phyloP scores from a whole-genome alignment of 1,140 invertebrate genomes.

The Trachymyrmex septentrionalis region DNA sequence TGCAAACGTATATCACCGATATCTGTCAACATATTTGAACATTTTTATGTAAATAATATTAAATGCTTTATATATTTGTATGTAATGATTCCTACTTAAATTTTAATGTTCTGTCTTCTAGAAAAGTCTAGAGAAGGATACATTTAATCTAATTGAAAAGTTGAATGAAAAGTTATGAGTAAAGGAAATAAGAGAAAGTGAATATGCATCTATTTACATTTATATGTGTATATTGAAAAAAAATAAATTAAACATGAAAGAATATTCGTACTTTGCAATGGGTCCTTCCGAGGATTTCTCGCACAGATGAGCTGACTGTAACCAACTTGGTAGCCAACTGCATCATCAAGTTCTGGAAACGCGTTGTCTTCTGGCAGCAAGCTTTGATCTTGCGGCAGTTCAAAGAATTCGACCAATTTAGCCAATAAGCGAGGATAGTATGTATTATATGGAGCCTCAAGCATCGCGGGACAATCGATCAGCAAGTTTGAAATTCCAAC shows the following conservation, averaged over 20 bases:
- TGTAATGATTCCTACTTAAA: conserved; percentile 18
- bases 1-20: conserved; percentile 90
- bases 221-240: background rate
- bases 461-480: conserved; percentile 90
- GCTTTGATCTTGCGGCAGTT: conserved; percentile 94
- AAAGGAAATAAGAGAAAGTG: background rate
- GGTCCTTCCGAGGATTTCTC: conserved; percentile 91
- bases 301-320: conserved; percentile 96
- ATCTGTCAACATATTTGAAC: conserved; percentile 51
- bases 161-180: background rate
- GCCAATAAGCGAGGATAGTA: conserved; percentile 90
- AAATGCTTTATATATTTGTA: background rate
- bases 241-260: background rate
- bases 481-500: conserved; percentile 95
- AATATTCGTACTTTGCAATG: conserved; percentile 87
- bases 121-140: conserved; percentile 27
- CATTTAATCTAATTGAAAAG: background rate
- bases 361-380: conserved; percentile 93
- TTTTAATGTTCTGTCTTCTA: background rate
- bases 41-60: background rate
- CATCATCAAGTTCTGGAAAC: conserved; percentile 95
- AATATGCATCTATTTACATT: background rate
- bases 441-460: conserved; percentile 89
- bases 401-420: conserved; percentile 94
- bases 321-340: conserved; percentile 94